A percentile compares a stretch with the other conserved stretches of the same genome.
Conservation (phyloP, 2,797 vertebrate genomes). For the Orestias chungarensis region DNA sequence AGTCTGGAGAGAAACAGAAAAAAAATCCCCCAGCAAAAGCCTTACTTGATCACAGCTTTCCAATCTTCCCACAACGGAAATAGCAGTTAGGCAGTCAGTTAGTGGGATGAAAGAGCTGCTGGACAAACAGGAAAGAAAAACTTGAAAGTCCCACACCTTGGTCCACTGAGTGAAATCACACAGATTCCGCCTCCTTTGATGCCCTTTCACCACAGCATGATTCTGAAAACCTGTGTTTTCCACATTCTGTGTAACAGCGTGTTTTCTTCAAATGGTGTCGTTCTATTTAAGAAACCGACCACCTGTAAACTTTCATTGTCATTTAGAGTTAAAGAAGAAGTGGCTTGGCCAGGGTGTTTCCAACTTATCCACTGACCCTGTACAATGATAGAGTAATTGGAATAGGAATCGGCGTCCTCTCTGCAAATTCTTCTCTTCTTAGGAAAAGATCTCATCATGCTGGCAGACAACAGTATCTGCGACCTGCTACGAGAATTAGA, state of each 20-base stretch:
- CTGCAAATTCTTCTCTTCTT: constrained; percentile 20
- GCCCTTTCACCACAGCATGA: constrained; percentile 32
- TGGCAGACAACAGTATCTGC: constrained; percentile 35
- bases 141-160: constrained; percentile 71
- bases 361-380: neutral
- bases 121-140: constrained; percentile 66
- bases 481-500: constrained; percentile 24
- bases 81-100: constrained; percentile 68
- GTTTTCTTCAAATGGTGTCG: neutral
- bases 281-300: constrained; percentile 1
- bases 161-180: constrained; percentile 44
- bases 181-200: constrained; percentile 54
- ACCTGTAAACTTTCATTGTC: neutral
- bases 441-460: constrained; percentile 39
- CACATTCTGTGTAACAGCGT: neutral
- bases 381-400: neutral
- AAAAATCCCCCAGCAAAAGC: constrained; percentile 63
- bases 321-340: neutral
- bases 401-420: constrained; percentile 17
- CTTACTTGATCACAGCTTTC: constrained; percentile 65
- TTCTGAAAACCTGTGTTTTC: constrained; percentile 12
- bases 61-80: constrained; percentile 72
- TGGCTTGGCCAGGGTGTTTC: neutral
- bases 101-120: constrained; percentile 62
- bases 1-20: constrained; percentile 62